Base-by-base conservation (phyloP, 2,797 vertebrate species). In the Propithecus deckenii region DNA sequence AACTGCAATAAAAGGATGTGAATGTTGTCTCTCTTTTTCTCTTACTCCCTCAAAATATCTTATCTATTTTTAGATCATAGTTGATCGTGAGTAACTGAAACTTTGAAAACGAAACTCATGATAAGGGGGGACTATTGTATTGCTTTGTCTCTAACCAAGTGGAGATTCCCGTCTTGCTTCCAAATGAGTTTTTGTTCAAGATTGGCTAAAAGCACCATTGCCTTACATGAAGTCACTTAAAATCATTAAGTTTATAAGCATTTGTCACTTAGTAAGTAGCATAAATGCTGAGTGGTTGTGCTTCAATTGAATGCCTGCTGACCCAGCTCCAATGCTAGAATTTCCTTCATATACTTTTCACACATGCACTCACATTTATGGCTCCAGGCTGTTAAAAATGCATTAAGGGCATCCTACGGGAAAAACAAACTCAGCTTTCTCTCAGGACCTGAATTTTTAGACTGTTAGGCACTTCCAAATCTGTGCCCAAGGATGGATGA, bases 201-300 rank as follows among this genome's bases (percentile, higher is more conserved):
- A 96, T 89, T 95, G 87, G 84, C 92, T 98, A 98, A 98, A 98
- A 98, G 97, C 95, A 96, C 95, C 92, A 96, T 97, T 98, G 92
- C 94, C 98, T 98, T 97, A 97, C 95, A 98, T 98, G 97, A 98
- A 97, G 96, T 92, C 94, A 95, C 96, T 96, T 92, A 92, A 97
- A 98, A 96, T 96, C 95, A 97, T 97, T 97, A 94, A 78, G 72
- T 98, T 98, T 98, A 92, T 91, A 98, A 50, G 91, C 95, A 97
- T 98, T 98, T 98, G 95, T 97, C 97, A 98, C 89, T 97, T 96
- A 97, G 95, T 98, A 98, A 98, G 97, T 96, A 97, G 96, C 96
- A 97, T 97, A 98, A 98, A 98, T 96, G 97, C 96, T 79, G 17
- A 89, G 97, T 96, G 92, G 88, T 94, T 98, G 96, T 94, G 96